A percentile compares a stretch with the other conserved stretches of the same genome.
These are phyloP conservation scores for Galerucella nymphaeae DNA, from an alignment of 2,888 invertebrate species.

Conservation along the genomic window DNA sequence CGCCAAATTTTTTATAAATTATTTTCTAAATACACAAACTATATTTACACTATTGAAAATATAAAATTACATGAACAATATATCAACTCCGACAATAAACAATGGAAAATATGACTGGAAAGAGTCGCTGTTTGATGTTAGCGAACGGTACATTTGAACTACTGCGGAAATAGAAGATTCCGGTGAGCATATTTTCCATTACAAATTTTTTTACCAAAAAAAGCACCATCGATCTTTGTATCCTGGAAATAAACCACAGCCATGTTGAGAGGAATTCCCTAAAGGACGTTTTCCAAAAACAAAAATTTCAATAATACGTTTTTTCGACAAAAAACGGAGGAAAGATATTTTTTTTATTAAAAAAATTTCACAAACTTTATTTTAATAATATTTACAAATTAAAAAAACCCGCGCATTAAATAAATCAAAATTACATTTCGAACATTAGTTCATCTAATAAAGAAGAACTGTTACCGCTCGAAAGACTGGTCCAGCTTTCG, in stretches of 20 bases:
- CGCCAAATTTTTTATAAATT: constrained; percentile 24
- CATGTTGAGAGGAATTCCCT: neutral
- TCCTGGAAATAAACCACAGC: neutral
- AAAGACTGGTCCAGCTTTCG: constrained; percentile 50
- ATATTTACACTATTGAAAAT: constrained; percentile 20
- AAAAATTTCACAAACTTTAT: neutral
- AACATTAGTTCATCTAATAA: constrained; percentile 45
- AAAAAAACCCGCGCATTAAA: neutral
- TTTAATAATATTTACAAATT: neutral
- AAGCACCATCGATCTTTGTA: neutral
- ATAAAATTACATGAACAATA: neutral
- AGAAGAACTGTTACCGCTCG: constrained; percentile 44
- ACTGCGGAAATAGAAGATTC: neutral
- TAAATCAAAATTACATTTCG: constrained; percentile 24
- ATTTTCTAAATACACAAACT: constrained; percentile 25
- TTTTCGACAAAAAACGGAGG: neutral
- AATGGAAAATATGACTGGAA: no score
- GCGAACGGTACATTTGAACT: neutral
- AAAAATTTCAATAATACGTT: neutral
- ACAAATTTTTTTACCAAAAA: no score
- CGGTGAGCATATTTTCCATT: no score
- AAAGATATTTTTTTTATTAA: no score
- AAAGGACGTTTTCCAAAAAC: neutral
- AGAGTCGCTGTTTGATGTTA: no score
- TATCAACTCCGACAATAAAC: no score